Evolutionary conservation across 2,888 invertebrate species (phyloP).

Genomic region (Pantelozetes paolii): DNA sequence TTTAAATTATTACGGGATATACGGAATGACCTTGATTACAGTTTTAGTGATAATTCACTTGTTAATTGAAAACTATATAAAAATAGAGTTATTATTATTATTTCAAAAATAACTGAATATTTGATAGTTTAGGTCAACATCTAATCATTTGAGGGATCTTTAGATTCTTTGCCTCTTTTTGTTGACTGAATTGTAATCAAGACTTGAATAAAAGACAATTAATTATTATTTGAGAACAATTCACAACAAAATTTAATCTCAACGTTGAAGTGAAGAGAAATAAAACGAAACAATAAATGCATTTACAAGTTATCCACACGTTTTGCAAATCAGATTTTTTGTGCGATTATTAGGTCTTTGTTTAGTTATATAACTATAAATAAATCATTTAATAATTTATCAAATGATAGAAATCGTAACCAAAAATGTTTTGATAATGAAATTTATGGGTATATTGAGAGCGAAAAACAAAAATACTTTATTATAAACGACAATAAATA

Average conservation of each 20-base stretch:
- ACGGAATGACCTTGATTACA: too few relatives aligned
- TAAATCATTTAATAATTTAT: not conserved
- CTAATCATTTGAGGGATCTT: not conserved
- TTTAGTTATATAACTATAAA: not conserved
- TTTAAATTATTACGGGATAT: too few relatives aligned
- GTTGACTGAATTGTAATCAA: too few relatives aligned
- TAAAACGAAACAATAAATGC: not conserved
- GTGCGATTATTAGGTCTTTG: not conserved
- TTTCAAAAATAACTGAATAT: too few relatives aligned
- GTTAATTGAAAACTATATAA: too few relatives aligned
- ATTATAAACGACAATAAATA: too few relatives aligned
- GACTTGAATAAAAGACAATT: not conserved
- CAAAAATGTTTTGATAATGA: not conserved
- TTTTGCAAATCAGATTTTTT: too few relatives aligned
- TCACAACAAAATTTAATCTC: not conserved
- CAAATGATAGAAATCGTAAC: not conserved
- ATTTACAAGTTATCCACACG: slow-evolving; percentile 19
- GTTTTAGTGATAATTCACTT: too few relatives aligned
- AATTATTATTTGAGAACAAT: not conserved
- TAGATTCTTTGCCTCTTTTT: not conserved
- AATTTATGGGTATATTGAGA: not conserved
- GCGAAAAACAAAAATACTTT: too few relatives aligned
- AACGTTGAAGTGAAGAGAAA: not conserved
- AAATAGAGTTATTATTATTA: too few relatives aligned
- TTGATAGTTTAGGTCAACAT: not conserved